phyloP scores from a whole-genome alignment of 1,140 invertebrate species.

The Pogonomyrmex barbatus region DNA sequence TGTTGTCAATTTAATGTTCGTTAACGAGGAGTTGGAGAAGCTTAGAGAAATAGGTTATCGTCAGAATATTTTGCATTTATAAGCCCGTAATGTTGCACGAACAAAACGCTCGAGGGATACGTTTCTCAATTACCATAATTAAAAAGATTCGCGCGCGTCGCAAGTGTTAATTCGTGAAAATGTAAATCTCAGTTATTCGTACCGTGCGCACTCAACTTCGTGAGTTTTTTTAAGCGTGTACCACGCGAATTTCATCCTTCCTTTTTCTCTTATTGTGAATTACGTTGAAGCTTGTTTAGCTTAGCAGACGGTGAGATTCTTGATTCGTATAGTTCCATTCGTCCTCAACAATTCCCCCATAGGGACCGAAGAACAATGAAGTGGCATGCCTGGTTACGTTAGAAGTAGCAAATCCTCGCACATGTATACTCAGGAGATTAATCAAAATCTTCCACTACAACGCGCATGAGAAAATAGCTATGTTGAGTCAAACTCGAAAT shows the following conservation, averaged over 20 bases:
- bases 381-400: constrained; percentile 54
- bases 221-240: constrained; percentile 9
- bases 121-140: constrained; percentile 61
- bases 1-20: constrained; percentile 45
- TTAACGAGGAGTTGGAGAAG: constrained; percentile 30
- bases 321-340: constrained; percentile 53
- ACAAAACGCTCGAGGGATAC: constrained; percentile 40
- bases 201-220: background rate
- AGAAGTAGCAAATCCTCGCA: constrained; percentile 57
- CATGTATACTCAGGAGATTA: constrained; percentile 55
- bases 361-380: constrained; percentile 36
- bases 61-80: constrained; percentile 57
- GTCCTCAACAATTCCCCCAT: constrained; percentile 54
- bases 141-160: constrained; percentile 50
- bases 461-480: constrained; percentile 60
- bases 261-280: constrained; percentile 12
- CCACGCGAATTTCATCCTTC: background rate
- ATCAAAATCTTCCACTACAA: constrained; percentile 62
- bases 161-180: constrained; percentile 51
- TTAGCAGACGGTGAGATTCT: constrained; percentile 42
- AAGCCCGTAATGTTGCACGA: constrained; percentile 33
- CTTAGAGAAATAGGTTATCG: constrained; percentile 19
- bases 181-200: constrained; percentile 40
- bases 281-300: constrained; percentile 49
- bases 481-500: constrained; percentile 32